Base-by-base conservation (phyloP, 2,797 vertebrate species). In the Natrix natrix region DNA sequence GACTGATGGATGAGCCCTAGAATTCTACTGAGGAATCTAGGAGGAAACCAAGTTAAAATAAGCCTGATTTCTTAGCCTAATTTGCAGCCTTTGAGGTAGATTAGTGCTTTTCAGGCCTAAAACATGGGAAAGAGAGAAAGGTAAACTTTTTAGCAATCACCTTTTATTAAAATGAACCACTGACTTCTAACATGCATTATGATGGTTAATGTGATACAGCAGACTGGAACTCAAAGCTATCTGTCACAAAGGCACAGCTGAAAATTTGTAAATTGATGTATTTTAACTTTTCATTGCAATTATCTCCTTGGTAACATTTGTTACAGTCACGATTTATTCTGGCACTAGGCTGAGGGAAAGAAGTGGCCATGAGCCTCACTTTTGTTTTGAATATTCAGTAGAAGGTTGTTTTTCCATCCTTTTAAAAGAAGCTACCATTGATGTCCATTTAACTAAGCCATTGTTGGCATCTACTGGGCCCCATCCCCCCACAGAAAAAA, bases 221-320 rank as follows among this genome's bases (percentile, higher is more conserved):
- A 90, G 93, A 96, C 22, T 91, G 93, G 4, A 88, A 61, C 94
- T 95, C 91, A 92, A 91, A 88, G 91, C 11, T 92, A 83, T 89
- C 94, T 92, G 94, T 93, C 91, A 96, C 90, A 92, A 97, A 96
- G 92, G 43, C 88, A 86, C 92, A 91, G 93, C 86, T 95, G 94
- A 96, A 97, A 96, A 95, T 95, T 90, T 92, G 88, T 95, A 95
- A 94, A 91, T 91, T 95, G 94, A 95, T 94, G 91, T 94, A 93
- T 92, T 97, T 94, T 95, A 90, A 93, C 94, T 96, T 93, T 95
- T 96, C 87, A 90, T 93, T 95, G 95, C 97, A 93, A 94, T 96
- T 96, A 97, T 97, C 94, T 96, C 94, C 94, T 97, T 97, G 97
- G 94, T 95, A 95, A 95, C 94, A 91, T 92, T 95, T 96, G 94